phyloP scores from a whole-genome alignment of 1,140 invertebrate species.

The Lucilia cuprina region DNA sequence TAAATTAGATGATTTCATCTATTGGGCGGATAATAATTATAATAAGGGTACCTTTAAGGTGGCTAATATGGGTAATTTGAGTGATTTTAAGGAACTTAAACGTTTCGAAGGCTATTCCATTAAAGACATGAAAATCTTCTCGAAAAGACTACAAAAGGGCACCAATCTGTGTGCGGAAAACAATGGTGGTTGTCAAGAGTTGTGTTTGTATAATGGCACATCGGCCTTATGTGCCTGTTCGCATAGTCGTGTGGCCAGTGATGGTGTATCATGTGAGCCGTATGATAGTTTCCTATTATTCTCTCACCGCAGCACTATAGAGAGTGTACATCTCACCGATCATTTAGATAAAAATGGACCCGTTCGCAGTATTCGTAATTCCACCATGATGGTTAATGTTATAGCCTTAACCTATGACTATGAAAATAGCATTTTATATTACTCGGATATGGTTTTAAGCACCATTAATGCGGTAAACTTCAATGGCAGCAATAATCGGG shows the following conservation, averaged over 20 bases:
- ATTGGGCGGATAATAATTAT: conserved; percentile 66
- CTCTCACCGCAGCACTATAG: conserved; percentile 76
- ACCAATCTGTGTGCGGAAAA: conserved; percentile 73
- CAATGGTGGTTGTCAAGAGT: conserved; percentile 80
- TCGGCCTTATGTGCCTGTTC: conserved; percentile 75
- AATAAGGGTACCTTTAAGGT: conserved; percentile 72
- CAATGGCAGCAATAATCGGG: conserved; percentile 76
- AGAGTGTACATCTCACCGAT: conserved; percentile 77
- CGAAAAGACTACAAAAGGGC: conserved; percentile 66
- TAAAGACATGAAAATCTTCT: conserved; percentile 74
- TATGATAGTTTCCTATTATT: conserved; percentile 81
- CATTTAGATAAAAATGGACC: conserved; percentile 78
- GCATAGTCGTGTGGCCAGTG: conserved; percentile 72
- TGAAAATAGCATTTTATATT: conserved; percentile 74
- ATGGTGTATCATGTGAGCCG: conserved; percentile 73
- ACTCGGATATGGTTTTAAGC: conserved; percentile 86
- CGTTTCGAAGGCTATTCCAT: conserved; percentile 72
- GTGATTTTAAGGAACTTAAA: conserved; percentile 66
- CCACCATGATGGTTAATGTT: conserved; percentile 76
- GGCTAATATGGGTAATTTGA: conserved; percentile 69
- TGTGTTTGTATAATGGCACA: conserved; percentile 80
- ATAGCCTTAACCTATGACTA: conserved; percentile 86
- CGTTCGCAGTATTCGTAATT: conserved; percentile 74
- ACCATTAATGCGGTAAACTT: conserved; percentile 85
- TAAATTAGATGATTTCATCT: conserved; percentile 54